phyloP scores from a whole-genome alignment of 2,797 vertebrate genomes.

The Lophura swinhoii region DNA sequence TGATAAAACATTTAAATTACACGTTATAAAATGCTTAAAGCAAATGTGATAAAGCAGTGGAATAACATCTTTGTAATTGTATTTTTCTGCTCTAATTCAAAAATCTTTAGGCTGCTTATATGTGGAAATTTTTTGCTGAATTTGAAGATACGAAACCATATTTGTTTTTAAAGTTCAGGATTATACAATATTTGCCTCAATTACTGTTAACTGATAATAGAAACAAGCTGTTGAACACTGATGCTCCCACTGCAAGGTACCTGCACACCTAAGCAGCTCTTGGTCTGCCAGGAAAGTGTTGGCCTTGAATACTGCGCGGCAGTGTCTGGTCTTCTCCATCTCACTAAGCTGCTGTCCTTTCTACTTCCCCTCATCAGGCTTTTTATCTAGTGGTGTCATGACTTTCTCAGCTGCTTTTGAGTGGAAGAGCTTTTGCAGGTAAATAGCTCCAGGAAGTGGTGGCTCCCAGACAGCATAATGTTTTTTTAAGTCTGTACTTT shows the following conservation, averaged over 20 bases:
- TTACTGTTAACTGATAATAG: background rate
- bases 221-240: background rate
- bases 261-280: background rate
- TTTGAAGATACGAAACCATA: background rate
- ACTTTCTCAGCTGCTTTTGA: background rate
- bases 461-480: too few relatives aligned
- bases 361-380: background rate
- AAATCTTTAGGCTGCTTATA: background rate
- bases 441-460: background rate
- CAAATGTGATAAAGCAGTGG: background rate
- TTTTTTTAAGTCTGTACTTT: background rate
- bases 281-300: background rate
- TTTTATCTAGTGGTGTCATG: background rate
- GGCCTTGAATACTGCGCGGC: background rate
- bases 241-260: background rate
- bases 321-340: background rate
- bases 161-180: background rate
- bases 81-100: background rate
- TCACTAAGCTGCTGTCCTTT: background rate
- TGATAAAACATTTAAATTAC: background rate
- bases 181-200: background rate
- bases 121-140: background rate
- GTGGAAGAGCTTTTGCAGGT: background rate
- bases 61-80: background rate
- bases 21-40: background rate